Conservation (phyloP, 1,140 invertebrate species). For the Bombus terrestris region DNA sequence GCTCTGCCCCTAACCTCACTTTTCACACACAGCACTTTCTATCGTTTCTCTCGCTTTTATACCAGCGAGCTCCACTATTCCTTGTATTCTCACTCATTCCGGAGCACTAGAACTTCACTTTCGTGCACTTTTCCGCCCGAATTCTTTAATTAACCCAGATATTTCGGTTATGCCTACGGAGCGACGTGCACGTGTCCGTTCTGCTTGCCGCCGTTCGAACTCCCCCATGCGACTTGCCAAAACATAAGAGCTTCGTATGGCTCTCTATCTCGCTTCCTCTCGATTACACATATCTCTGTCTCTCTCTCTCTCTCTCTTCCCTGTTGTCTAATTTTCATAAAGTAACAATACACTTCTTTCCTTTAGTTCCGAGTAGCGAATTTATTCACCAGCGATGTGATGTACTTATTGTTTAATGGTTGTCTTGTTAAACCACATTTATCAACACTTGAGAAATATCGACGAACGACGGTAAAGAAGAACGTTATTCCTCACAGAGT, state of each 20-base stretch:
- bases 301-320: not conserved
- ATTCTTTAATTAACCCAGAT: too few species aligned
- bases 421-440: not conserved
- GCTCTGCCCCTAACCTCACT: too few species aligned
- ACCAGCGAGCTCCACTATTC: too few species aligned
- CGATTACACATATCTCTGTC: not conserved
- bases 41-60: too few species aligned
- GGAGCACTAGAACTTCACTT: too few species aligned
- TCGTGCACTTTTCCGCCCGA: too few species aligned
- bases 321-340: not conserved
- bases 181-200: too few species aligned
- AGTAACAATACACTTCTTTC: not conserved
- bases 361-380: not conserved
- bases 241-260: constrained; percentile 20
- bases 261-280: not conserved
- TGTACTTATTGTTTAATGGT: not conserved
- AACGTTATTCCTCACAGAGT: not conserved
- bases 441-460: not conserved
- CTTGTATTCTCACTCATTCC: too few species aligned
- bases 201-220: too few species aligned
- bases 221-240: not conserved
- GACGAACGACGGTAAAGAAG: too few species aligned
- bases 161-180: too few species aligned
- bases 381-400: not conserved
- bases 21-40: too few species aligned